These are phyloP conservation scores for Pollicipes pollicipes DNA, from an alignment of 1,140 invertebrate species.

Conservation along the genomic window DNA sequence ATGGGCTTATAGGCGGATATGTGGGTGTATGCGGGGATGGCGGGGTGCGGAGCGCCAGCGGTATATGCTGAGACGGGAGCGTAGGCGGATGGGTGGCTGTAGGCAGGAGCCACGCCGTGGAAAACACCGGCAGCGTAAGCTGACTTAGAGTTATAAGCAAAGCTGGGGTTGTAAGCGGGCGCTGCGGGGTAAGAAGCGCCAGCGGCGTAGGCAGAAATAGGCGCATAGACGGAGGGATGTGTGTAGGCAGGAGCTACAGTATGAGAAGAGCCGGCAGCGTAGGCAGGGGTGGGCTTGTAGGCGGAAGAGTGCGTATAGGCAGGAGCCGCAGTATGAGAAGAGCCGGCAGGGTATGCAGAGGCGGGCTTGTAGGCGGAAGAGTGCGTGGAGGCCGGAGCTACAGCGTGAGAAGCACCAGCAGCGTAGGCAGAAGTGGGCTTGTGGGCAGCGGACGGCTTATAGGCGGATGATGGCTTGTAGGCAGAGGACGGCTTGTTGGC, in stretches of 20 bases:
- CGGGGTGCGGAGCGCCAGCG: slow-evolving; percentile 1
- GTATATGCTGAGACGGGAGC: too few relatives aligned
- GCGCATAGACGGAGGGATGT: background rate
- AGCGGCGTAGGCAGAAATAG: background rate
- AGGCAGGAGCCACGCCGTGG: background rate
- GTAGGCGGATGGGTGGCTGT: background rate
- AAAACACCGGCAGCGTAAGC: background rate
- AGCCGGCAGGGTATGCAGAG: background rate
- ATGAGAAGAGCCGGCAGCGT: too few relatives aligned
- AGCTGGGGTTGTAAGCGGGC: background rate
- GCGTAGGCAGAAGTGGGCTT: background rate
- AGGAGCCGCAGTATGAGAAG: background rate
- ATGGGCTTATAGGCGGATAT: background rate
- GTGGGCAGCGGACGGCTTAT: too few relatives aligned
- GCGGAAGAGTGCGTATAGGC: too few relatives aligned
- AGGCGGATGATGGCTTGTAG: too few relatives aligned
- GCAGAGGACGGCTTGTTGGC: too few relatives aligned
- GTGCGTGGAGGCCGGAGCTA: background rate
- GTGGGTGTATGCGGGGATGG: too few relatives aligned
- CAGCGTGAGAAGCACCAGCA: background rate
- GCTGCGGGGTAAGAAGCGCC: background rate
- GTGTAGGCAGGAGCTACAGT: too few relatives aligned
- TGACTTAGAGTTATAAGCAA: background rate
- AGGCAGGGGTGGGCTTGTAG: background rate
- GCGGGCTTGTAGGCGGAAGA: background rate